Percentiles rank a stretch among this genome's conserved stretches.
These are phyloP conservation scores for Drosophila pegasa DNA, from an alignment of 2,888 invertebrate genomes.

Conservation along the genomic window DNA sequence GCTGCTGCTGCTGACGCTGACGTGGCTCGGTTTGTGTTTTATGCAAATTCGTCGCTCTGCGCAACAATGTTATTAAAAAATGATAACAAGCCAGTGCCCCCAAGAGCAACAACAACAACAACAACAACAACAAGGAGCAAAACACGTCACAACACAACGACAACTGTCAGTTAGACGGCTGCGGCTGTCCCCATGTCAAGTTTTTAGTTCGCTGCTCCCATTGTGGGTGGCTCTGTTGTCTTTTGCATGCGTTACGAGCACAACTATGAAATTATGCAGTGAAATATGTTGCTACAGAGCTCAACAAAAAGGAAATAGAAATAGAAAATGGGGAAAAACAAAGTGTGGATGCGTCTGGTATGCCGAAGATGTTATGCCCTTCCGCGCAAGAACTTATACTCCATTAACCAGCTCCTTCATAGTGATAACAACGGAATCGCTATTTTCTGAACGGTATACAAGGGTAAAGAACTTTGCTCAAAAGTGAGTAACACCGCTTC, in stretches of 20 bases:
- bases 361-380: slow-evolving; percentile 17
- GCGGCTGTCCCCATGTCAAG: slow-evolving; percentile 78
- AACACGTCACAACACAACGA: slow-evolving; percentile 62
- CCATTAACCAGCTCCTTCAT: neutral
- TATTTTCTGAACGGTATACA: too few species aligned
- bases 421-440: too few species aligned
- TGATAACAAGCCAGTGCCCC: slow-evolving; percentile 72
- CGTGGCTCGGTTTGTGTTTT: slow-evolving; percentile 61
- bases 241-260: slow-evolving; percentile 72
- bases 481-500: neutral
- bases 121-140: slow-evolving; percentile 24
- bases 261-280: slow-evolving; percentile 76
- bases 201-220: slow-evolving; percentile 63
- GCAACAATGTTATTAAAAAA: slow-evolving; percentile 80
- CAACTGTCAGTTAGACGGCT: slow-evolving; percentile 75
- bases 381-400: neutral
- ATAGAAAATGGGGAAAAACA: slow-evolving; percentile 28
- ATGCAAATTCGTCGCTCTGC: slow-evolving; percentile 75
- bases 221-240: slow-evolving; percentile 51
- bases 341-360: neutral
- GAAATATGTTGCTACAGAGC: slow-evolving; percentile 76
- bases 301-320: slow-evolving; percentile 1
- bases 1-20: slow-evolving; percentile 22
- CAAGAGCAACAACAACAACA: slow-evolving; percentile 39
- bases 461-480: too few species aligned